Evolutionary conservation across 2,113 vertebrate genomes (phyloP).

Genomic region (Peromyscus polionotus): DNA sequence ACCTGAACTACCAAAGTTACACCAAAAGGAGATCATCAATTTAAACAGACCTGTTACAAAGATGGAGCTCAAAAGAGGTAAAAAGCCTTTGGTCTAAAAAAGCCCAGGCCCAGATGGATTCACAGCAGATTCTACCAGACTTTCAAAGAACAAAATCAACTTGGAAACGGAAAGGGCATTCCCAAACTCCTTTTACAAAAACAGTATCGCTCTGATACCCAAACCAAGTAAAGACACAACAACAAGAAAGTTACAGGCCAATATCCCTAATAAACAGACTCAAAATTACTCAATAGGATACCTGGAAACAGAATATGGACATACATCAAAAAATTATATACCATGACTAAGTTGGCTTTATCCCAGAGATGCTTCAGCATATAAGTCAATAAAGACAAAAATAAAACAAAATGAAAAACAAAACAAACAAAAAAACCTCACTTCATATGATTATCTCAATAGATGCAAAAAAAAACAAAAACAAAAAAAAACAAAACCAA

Average conservation of each 20-base stretch:
- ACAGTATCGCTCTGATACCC: not conserved
- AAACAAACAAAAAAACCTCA: not conserved
- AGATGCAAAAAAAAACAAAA: not conserved
- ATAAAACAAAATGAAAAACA: not conserved
- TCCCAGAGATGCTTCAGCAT: not conserved
- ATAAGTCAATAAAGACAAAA: not conserved
- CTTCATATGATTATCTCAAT: not conserved
- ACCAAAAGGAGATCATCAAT: not conserved
- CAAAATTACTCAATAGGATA: not conserved
- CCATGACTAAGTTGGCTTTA: not conserved
- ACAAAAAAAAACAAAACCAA: no score
- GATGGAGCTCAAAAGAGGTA: not conserved
- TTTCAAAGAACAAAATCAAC: not conserved
- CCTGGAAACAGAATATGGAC: not conserved
- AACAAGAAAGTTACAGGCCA: not conserved
- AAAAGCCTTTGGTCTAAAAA: not conserved
- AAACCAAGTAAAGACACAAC: not conserved
- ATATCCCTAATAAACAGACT: not conserved
- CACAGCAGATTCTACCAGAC: not conserved
- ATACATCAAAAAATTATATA: not conserved
- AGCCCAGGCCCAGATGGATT: not conserved
- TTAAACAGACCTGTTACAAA: not conserved
- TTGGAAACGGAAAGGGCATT: not conserved
- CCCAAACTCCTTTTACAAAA: not conserved
- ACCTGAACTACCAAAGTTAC: not conserved